Base-by-base conservation (phyloP, 2,113 vertebrate species). In the Aphyosemion australe region DNA sequence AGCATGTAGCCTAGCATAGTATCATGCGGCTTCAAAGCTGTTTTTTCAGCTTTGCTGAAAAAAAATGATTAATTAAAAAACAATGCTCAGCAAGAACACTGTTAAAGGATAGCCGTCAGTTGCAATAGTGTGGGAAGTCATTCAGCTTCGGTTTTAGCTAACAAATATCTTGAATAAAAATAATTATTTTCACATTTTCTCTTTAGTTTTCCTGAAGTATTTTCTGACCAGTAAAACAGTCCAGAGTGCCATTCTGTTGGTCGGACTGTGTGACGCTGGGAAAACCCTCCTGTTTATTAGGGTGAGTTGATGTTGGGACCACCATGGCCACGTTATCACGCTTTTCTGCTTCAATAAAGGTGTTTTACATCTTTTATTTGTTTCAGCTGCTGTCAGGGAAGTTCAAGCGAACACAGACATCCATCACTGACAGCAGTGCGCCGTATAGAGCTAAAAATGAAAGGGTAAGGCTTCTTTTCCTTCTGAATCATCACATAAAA, bases 331-430 rank as follows among this genome's bases (percentile, higher is more conserved):
- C 72, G 56, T 69, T 64, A 41, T 8, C 48, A 1, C 12, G 3
- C 18, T 8, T 19, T 12, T 31, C 43, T 13, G 2, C 13, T 5
- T 13, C 31, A 26, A 10, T 37, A 13, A 39, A 5, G 18, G 1
- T 12, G 0, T 19, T 13, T 54, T n/a, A n/a, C n/a, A n/a, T n/a
- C n/a, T n/a, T n/a, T n/a, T 62, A 1, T 70, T 82, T 13, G 78
- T 63, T 47, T 4, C 85, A 98, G 97, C 89, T 98, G 52, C 55
- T 98, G 72, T 93, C 94, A 0, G 95, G 95, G 32, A 93, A 78
- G 8, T 97, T 93, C 76, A 94, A 92, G 0, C 85, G 93, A 31
- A 97, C 96, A 0, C 96, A 97, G 87, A 97, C 95, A 2, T 98
- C 97, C 0, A 95, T 97, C 63, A 96, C 93, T 0, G 95, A 95